These are phyloP conservation scores for Entomyzon cyanotis DNA, from an alignment of 2,113 vertebrate species.

Conservation along the genomic window DNA sequence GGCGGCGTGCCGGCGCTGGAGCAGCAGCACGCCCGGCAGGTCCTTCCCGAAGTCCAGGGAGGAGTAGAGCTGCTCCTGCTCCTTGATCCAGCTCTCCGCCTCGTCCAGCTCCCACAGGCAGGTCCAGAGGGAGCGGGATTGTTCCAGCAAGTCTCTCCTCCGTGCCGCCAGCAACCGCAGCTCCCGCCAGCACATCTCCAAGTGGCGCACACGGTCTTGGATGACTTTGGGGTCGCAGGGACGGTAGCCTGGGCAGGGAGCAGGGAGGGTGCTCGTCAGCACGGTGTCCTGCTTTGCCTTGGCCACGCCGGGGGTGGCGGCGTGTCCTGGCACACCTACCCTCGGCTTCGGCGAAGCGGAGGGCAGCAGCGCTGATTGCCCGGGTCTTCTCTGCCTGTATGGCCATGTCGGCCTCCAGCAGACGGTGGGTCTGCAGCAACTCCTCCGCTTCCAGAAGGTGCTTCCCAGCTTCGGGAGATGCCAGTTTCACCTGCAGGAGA, in stretches of 20 bases:
- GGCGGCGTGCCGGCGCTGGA: conserved; percentile 90
- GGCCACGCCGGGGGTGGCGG: fast-evolving
- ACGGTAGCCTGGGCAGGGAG: conserved; percentile 82
- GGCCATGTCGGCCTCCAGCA: conserved; percentile 90
- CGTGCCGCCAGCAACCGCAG: conserved; percentile 81
- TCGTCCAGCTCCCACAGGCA: conserved; percentile 94
- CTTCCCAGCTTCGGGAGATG: conserved; percentile 90
- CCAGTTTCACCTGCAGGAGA: conserved; percentile 77
- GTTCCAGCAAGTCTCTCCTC: conserved; percentile 83
- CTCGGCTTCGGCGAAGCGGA: conserved; percentile 84
- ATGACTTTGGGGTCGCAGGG: conserved; percentile 95
- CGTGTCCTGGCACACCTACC: conserved; percentile 66
- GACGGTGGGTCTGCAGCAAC: conserved; percentile 89
- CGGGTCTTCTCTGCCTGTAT: conserved; percentile 89
- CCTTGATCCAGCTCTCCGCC: conserved; percentile 92
- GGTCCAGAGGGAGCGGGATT: conserved; percentile 90
- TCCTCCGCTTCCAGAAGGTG: conserved; percentile 94
- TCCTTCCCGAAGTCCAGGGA: conserved; percentile 93
- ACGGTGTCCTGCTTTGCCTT: fast-evolving
- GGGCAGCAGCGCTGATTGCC: conserved; percentile 78
- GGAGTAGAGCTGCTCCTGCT: conserved; percentile 95
- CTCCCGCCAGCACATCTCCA: conserved; percentile 87
- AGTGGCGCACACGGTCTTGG: conserved; percentile 87
- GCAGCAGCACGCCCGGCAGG: conserved; percentile 86
- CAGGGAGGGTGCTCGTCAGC: fast-evolving